These are phyloP conservation scores for Tapirus terrestris DNA, from an alignment of 2,113 vertebrate genomes.

Conservation along the genomic window DNA sequence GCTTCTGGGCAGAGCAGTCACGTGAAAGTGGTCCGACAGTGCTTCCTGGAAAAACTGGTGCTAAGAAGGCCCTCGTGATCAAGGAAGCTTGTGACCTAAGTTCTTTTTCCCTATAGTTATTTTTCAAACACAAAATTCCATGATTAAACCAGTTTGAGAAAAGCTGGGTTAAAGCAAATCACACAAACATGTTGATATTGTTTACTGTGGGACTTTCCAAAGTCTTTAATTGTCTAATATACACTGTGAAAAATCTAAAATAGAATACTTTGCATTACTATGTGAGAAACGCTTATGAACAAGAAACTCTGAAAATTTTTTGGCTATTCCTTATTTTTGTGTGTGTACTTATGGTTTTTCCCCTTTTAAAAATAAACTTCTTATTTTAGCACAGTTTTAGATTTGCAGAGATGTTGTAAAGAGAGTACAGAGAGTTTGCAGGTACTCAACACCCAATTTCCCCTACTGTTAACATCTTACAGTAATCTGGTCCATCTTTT, in stretches of 20 bases:
- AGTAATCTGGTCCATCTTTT: not conserved
- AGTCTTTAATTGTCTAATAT: not conserved
- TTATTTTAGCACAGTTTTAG: not conserved
- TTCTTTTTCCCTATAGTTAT: not conserved
- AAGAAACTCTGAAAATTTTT: not conserved
- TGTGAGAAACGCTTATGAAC: not conserved
- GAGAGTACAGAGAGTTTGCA: not conserved
- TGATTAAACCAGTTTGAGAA: not conserved
- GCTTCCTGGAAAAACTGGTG: not conserved
- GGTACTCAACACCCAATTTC: not conserved
- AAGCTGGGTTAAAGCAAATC: not conserved
- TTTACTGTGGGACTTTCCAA: not conserved
- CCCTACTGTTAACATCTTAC: not conserved
- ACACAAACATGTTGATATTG: not conserved
- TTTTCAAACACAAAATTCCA: not conserved
- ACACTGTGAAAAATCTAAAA: not conserved
- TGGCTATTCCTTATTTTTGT: not conserved
- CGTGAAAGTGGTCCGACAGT: rapidly evolving
- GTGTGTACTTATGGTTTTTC: not conserved
- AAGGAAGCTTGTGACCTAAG: not conserved
- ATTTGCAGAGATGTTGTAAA: not conserved
- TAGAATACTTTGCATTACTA: not conserved
- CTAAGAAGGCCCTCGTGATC: not conserved
- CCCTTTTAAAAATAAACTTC: not conserved
- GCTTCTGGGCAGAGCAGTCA: rapidly evolving